Conservation (phyloP, 2,888 invertebrate species). For the Octonoba sinensis region DNA sequence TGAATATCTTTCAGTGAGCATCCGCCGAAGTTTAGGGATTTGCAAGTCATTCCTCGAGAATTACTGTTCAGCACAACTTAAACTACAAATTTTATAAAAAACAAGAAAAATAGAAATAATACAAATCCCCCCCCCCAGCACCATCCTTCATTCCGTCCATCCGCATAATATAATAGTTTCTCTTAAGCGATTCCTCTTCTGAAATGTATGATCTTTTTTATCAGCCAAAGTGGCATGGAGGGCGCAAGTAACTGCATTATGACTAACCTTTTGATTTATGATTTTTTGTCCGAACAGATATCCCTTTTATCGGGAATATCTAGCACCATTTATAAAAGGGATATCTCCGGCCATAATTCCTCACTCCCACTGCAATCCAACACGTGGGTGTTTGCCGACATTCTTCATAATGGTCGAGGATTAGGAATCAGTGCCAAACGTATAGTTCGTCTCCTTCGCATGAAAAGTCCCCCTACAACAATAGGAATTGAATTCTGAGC, state of each 20-base stretch:
- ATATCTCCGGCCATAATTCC: constrained; percentile 3
- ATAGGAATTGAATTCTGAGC: too few species aligned
- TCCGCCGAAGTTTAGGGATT: too few species aligned
- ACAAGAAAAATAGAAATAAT: not conserved
- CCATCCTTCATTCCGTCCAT: constrained; percentile 10
- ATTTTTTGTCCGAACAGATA: constrained; percentile 44
- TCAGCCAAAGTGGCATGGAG: constrained; percentile 24
- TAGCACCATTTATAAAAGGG: constrained; percentile 27
- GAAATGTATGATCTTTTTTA: constrained; percentile 33
- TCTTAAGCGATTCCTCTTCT: too few species aligned
- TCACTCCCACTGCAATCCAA: not conserved
- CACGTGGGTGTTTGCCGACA: not conserved
- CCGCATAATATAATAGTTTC: not conserved
- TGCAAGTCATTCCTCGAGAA: too few species aligned
- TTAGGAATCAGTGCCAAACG: not conserved
- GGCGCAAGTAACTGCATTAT: constrained; percentile 17
- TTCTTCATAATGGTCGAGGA: constrained; percentile 12
- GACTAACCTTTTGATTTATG: constrained; percentile 61
- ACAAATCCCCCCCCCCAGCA: not conserved
- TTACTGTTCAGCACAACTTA: too few species aligned
- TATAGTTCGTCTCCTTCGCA: too few species aligned
- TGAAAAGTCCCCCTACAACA: too few species aligned
- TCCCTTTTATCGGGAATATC: constrained; percentile 36
- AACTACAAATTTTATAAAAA: too few species aligned
- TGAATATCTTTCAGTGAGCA: too few species aligned